phyloP scores from a whole-genome alignment of 2,888 invertebrate species.

The Atrina japonica region DNA sequence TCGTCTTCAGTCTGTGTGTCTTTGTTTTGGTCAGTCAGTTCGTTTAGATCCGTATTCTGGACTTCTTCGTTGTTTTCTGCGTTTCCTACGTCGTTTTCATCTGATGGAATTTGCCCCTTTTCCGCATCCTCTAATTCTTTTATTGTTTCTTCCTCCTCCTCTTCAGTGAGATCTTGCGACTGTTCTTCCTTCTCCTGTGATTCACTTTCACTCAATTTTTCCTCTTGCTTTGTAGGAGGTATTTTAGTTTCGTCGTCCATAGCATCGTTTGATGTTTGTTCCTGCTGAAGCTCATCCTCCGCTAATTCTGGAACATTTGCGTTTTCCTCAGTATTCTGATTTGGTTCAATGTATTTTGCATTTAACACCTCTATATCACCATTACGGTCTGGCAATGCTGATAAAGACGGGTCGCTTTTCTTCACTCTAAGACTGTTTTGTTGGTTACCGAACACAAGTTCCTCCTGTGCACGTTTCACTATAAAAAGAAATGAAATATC shows the following conservation, averaged over 20 bases:
- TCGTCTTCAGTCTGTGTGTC: neutral
- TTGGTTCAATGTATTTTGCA: conserved; percentile 32
- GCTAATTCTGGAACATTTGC: too few species aligned
- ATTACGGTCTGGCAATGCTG: conserved; percentile 23
- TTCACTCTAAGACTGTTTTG: conserved; percentile 51
- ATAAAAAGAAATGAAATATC: conserved; percentile 17
- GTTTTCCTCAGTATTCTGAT: too few species aligned
- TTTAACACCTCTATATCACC: conserved; percentile 23
- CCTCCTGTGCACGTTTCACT: conserved; percentile 61
- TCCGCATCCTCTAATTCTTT: conserved; percentile 25
- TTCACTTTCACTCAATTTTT: too few species aligned
- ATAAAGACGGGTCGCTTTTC: conserved; percentile 44
- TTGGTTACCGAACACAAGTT: conserved; percentile 60
- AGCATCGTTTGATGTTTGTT: too few species aligned
- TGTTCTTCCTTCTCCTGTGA: neutral
- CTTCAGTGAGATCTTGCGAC: conserved; percentile 6
- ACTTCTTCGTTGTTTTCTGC: neutral
- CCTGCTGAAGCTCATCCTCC: too few species aligned
- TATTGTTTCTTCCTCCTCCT: conserved; percentile 17
- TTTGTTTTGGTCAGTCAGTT: neutral
- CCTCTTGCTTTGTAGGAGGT: too few species aligned
- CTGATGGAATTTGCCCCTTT: conserved; percentile 11
- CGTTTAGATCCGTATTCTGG: neutral
- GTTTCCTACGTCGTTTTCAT: conserved; percentile 3
- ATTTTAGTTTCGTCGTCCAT: too few species aligned